phyloP scores from a whole-genome alignment of 2,888 invertebrate species.

The Crematogaster levior region DNA sequence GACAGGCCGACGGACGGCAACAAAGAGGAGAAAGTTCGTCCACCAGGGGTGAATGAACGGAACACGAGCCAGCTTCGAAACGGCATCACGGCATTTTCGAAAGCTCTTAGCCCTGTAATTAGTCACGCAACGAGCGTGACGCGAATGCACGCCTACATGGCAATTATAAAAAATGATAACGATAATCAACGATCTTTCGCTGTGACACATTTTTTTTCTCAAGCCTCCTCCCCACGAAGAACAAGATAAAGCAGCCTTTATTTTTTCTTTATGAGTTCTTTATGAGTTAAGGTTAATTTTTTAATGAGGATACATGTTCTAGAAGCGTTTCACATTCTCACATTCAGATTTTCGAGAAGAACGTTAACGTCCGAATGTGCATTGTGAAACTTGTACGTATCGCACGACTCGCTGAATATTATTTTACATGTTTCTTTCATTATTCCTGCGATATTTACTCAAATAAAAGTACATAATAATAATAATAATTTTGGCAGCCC shows the following conservation, averaged over 20 bases:
- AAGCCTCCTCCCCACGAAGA: constrained; percentile 3
- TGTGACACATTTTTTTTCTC: neutral
- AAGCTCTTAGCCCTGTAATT: constrained; percentile 60
- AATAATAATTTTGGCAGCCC: constrained; percentile 35
- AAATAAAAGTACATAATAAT: constrained; percentile 5
- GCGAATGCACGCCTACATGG: neutral
- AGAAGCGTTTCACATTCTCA: neutral
- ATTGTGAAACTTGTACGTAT: neutral
- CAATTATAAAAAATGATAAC: constrained; percentile 12
- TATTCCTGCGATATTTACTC: neutral
- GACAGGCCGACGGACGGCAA: constrained; percentile 42
- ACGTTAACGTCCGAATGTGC: neutral
- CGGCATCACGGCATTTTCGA: constrained; percentile 59
- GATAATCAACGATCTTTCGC: constrained; percentile 12
- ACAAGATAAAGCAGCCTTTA: too few relatives aligned
- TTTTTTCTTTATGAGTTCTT: neutral
- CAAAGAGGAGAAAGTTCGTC: constrained; percentile 68
- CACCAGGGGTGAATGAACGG: constrained; percentile 57
- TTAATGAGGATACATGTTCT: neutral
- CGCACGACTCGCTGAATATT: neutral
- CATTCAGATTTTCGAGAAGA: neutral
- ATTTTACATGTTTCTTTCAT: neutral
- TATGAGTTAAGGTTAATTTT: constrained; percentile 4
- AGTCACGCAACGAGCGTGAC: constrained; percentile 60
- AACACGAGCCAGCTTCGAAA: constrained; percentile 11